Percentiles rank a stretch among this genome's conserved stretches.
These are phyloP conservation scores for Leptinotarsa lineolata DNA, from an alignment of 1,140 invertebrate species.

Conservation along the genomic window DNA sequence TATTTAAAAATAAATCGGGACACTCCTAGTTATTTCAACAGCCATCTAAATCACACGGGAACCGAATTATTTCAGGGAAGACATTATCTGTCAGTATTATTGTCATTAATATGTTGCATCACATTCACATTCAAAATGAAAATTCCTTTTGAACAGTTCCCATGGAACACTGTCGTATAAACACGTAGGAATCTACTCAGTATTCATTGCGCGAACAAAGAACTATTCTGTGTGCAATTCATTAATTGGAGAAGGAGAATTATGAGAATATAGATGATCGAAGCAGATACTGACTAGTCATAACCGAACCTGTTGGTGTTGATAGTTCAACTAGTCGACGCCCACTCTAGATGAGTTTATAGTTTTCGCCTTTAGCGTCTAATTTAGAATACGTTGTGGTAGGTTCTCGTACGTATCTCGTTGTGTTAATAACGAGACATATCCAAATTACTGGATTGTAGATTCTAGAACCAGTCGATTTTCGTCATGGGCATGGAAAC, in stretches of 20 bases:
- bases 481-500: conserved; percentile 7
- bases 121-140: conserved; percentile 6
- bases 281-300: background rate
- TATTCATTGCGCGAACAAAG: conserved; percentile 3
- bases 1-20: conserved; percentile 6
- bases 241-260: conserved; percentile 8
- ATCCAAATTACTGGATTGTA: background rate
- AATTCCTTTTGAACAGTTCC: conserved; percentile 3
- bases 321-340: background rate
- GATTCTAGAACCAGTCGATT: background rate
- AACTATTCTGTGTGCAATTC: conserved; percentile 3
- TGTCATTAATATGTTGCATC: conserved; percentile 6
- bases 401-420: conserved; percentile 1
- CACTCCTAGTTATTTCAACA: conserved; percentile 6
- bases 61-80: conserved; percentile 2
- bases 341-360: conserved; percentile 2
- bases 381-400: conserved; percentile 6
- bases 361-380: background rate
- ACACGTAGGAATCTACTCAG: conserved; percentile 2
- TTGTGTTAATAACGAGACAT: background rate
- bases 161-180: conserved; percentile 3
- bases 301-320: conserved; percentile 8
- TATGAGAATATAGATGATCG: conserved; percentile 2
- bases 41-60: background rate
- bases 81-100: background rate